These are phyloP conservation scores for Vespertilio murinus DNA, from an alignment of 2,797 vertebrate species.

Conservation along the genomic window DNA sequence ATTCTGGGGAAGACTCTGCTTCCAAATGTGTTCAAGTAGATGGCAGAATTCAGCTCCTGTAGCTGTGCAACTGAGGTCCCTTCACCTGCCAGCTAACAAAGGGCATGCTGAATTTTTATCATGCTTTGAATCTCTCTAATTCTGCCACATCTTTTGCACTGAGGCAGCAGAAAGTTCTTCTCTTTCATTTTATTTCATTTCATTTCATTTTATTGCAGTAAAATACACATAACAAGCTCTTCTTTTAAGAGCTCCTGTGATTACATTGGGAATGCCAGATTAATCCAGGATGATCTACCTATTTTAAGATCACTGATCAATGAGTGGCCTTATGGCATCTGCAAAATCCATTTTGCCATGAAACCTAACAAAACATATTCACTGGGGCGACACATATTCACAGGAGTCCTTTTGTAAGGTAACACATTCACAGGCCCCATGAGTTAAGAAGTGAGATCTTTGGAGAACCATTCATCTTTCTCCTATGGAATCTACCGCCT, in stretches of 20 bases:
- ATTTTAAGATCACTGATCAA: not conserved
- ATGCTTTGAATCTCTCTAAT: not conserved
- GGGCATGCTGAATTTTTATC: not conserved
- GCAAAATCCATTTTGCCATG: not conserved
- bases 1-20: not conserved
- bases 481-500: not conserved
- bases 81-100: not conserved
- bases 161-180: not conserved
- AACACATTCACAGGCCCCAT: not conserved
- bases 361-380: not conserved
- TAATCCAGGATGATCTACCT: not conserved
- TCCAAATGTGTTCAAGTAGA: not conserved
- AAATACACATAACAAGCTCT: not conserved
- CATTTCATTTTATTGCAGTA: not conserved
- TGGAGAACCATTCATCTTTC: not conserved
- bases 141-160: not conserved
- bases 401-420: not conserved
- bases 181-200: not conserved
- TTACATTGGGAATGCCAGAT: not conserved
- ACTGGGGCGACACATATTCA: not conserved
- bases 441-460: not conserved
- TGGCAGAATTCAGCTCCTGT: not conserved
- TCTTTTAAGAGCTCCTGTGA: not conserved
- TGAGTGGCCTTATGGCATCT: not conserved
- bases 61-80: not conserved